Percentiles rank a stretch among this genome's conserved stretches.
Conservation (phyloP, 2,888 invertebrate species). For the Nudaria mundana region DNA sequence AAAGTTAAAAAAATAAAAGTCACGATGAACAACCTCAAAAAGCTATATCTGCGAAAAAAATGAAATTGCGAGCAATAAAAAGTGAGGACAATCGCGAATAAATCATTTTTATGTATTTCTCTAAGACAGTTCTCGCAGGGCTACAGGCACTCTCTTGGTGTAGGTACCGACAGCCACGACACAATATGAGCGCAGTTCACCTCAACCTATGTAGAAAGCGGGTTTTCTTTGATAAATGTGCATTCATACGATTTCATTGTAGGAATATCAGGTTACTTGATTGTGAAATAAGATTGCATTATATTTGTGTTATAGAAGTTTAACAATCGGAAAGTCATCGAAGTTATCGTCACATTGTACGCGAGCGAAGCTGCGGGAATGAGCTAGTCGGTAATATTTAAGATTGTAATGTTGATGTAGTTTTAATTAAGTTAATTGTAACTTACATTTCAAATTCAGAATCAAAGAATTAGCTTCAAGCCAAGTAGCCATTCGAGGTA, state of each 20-base stretch:
- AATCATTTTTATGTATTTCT: slow-evolving; percentile 33
- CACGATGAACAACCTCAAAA: slow-evolving; percentile 4
- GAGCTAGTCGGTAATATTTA: too few species aligned
- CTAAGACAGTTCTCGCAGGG: background rate
- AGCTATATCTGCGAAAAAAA: slow-evolving; percentile 1
- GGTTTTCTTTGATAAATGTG: slow-evolving; percentile 2
- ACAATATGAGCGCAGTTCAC: slow-evolving; percentile 4
- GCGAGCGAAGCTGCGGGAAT: too few species aligned
- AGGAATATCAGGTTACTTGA: background rate
- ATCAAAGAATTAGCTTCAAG: too few species aligned
- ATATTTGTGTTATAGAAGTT: too few species aligned
- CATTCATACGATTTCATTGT: background rate
- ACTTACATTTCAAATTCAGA: too few species aligned
- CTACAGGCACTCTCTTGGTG: slow-evolving; percentile 2
- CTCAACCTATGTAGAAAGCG: slow-evolving; percentile 3
- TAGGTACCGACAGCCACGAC: slow-evolving; percentile 2
- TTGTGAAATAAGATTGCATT: background rate
- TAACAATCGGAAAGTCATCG: too few species aligned
- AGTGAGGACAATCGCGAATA: slow-evolving; percentile 21
- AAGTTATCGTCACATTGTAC: too few species aligned
- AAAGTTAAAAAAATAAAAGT: too few species aligned
- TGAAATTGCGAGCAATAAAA: slow-evolving; percentile 8
- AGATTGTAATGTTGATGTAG: too few species aligned
- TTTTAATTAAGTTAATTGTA: too few species aligned
- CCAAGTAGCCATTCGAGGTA: too few species aligned